Conservation (phyloP, 2,888 invertebrate species). For the Gymnocheta viridis region DNA sequence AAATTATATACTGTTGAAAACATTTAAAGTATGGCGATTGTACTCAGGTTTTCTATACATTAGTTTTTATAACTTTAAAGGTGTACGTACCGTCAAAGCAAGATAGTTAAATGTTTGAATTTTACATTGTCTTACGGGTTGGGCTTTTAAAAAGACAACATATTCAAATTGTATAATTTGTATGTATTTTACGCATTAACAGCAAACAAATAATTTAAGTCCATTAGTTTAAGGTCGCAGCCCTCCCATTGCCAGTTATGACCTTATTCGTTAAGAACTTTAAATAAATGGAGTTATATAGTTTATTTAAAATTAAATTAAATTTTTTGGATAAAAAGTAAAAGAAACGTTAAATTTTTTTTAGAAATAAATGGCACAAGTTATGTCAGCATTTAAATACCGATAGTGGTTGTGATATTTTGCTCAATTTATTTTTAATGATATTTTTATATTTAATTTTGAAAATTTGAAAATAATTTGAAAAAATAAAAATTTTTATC, state of each 20-base stretch:
- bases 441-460: too few relatives aligned
- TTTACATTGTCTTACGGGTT: constrained; percentile 23
- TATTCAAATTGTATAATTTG: neutral
- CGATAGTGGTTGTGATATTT: too few relatives aligned
- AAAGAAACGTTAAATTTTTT: too few relatives aligned
- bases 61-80: constrained; percentile 2
- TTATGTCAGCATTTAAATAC: too few relatives aligned
- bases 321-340: too few relatives aligned
- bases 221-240: constrained; percentile 16
- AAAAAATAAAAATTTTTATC: too few relatives aligned
- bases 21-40: neutral
- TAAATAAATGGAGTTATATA: too few relatives aligned
- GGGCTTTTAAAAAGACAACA: neutral
- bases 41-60: neutral
- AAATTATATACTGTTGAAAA: neutral
- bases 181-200: neutral
- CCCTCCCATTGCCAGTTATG: neutral
- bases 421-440: too few relatives aligned
- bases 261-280: neutral
- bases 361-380: too few relatives aligned
- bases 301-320: neutral
- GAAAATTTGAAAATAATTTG: too few relatives aligned
- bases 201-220: neutral
- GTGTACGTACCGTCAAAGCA: constrained; percentile 28
- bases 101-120: neutral